These are phyloP conservation scores for Dunckerocampus dactyliophorus DNA, from an alignment of 2,113 vertebrate genomes.

Conservation along the genomic window DNA sequence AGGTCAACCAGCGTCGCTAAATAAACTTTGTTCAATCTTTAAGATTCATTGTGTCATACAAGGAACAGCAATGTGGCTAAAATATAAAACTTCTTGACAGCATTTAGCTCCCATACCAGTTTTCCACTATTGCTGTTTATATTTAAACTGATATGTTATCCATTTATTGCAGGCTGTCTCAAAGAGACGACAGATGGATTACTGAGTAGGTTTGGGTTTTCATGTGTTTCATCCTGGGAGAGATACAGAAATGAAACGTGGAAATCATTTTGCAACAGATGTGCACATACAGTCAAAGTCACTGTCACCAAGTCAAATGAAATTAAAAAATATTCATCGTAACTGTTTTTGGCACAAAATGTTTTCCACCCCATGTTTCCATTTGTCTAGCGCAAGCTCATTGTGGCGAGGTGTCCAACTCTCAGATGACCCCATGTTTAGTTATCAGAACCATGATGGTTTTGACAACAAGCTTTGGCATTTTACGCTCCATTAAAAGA, in stretches of 20 bases:
- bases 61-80: background rate
- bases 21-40: no score
- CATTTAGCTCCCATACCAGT: slow-evolving; percentile 3
- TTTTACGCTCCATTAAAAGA: background rate
- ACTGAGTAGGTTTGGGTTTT: background rate
- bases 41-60: no score
- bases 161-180: slow-evolving; percentile 10
- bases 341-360: background rate
- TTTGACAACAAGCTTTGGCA: background rate
- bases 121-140: background rate
- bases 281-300: no score
- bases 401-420: no score
- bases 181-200: background rate
- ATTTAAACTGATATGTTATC: slow-evolving; percentile 16
- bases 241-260: background rate
- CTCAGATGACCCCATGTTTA: no score
- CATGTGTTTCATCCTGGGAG: background rate
- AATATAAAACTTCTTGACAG: background rate
- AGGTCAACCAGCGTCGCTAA: no score
- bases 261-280: background rate
- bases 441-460: no score
- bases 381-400: background rate
- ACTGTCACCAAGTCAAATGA: background rate
- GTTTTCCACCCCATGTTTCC: background rate
- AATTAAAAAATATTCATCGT: background rate